phyloP scores from a whole-genome alignment of 2,888 invertebrate species.

The Eucriotettix oculatus region DNA sequence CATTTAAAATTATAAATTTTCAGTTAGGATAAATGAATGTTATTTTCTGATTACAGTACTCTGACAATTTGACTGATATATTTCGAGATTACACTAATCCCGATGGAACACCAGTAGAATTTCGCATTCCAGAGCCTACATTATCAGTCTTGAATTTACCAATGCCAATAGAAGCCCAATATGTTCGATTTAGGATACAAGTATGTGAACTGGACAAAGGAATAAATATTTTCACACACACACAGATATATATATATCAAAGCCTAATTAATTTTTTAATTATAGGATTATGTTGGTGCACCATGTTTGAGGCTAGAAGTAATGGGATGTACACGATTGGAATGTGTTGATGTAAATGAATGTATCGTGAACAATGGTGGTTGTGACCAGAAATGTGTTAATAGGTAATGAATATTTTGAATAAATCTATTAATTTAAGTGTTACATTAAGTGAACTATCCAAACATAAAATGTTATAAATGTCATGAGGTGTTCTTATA shows the following conservation, averaged over 20 bases:
- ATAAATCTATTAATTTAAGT: neutral
- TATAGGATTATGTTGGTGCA: slow-evolving; percentile 67
- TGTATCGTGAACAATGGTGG: slow-evolving; percentile 75
- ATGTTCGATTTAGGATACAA: slow-evolving; percentile 63
- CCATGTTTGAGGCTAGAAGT: slow-evolving; percentile 81
- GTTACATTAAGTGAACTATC: too few relatives aligned
- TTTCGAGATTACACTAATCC: slow-evolving; percentile 87
- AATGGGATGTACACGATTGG: slow-evolving; percentile 82
- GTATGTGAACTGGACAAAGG: slow-evolving; percentile 7
- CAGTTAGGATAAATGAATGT: too few relatives aligned
- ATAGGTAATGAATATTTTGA: slow-evolving; percentile 31
- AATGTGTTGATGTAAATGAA: slow-evolving; percentile 79
- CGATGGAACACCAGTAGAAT: slow-evolving; percentile 84
- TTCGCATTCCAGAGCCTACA: slow-evolving; percentile 75
- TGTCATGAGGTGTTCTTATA: too few relatives aligned
- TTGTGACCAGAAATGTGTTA: slow-evolving; percentile 85
- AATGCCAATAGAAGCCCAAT: slow-evolving; percentile 80
- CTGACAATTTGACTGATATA: slow-evolving; percentile 72
- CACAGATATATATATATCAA: neutral
- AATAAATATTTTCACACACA: neutral
- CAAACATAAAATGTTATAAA: too few relatives aligned
- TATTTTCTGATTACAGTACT: slow-evolving; percentile 40
- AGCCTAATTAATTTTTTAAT: neutral
- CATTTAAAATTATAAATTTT: too few relatives aligned
- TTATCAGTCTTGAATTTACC: slow-evolving; percentile 82